phyloP scores from a whole-genome alignment of 2,113 vertebrate genomes.

The Chiloscyllium plagiosum region DNA sequence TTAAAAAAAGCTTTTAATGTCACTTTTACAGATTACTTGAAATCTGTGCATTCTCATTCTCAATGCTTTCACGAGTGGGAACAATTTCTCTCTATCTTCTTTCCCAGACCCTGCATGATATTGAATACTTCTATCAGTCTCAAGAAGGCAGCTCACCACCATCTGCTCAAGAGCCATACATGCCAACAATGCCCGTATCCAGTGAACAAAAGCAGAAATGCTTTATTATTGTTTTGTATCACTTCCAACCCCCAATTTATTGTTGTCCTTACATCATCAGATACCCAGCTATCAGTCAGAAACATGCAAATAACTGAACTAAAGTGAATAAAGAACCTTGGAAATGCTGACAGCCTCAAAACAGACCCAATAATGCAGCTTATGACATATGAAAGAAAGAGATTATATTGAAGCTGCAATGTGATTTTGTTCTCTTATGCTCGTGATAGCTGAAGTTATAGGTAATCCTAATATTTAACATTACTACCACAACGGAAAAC shows the following conservation, averaged over 20 bases:
- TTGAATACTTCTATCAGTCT: no score
- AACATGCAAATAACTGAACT: not conserved
- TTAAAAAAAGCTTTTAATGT: no score
- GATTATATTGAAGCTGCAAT: not conserved
- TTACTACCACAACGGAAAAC: not conserved
- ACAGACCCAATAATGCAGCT: not conserved
- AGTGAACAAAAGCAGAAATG: not conserved
- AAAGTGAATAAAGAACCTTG: not conserved
- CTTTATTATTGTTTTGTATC: not conserved
- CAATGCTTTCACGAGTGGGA: no score
- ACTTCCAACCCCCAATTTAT: not conserved
- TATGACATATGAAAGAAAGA: not conserved
- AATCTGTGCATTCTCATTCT: no score
- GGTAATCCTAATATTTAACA: not conserved
- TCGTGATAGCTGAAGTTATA: not conserved
- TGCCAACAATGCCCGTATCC: no score
- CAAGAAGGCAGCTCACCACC: no score
- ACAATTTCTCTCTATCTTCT: no score
- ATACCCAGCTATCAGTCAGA: not conserved
- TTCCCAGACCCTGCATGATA: no score
- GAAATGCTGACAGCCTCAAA: not conserved
- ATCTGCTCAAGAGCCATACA: no score
- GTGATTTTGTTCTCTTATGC: not conserved
- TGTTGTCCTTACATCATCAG: not conserved
- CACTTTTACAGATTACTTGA: no score